phyloP scores from a whole-genome alignment of 2,113 vertebrate genomes.

The Thunnus thynnus region DNA sequence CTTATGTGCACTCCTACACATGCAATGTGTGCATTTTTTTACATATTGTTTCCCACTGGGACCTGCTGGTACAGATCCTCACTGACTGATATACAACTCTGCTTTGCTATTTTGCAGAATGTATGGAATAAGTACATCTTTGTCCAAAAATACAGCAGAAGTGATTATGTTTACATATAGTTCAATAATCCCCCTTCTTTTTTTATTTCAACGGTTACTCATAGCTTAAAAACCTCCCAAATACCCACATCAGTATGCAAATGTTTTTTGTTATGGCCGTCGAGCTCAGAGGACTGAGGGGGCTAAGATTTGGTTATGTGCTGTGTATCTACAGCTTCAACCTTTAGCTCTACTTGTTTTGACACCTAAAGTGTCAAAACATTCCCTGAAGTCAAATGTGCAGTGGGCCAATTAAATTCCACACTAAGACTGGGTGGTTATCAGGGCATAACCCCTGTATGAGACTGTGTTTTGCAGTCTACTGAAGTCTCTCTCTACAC shows the following conservation, averaged over 20 bases:
- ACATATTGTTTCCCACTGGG: constrained; percentile 17
- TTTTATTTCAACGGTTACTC: constrained; percentile 15
- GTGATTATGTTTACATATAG: constrained; percentile 7
- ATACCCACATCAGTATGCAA: constrained; percentile 50
- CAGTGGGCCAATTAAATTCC: constrained; percentile 76
- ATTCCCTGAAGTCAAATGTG: constrained; percentile 71
- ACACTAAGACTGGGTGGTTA: constrained; percentile 67
- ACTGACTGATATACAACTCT: constrained; percentile 13
- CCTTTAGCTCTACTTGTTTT: constrained; percentile 69
- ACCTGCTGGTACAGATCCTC: neutral
- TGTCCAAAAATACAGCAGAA: neutral
- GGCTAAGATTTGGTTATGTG: constrained; percentile 45
- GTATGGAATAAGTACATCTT: neutral
- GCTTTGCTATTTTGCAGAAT: constrained; percentile 17
- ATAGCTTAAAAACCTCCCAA: constrained; percentile 31
- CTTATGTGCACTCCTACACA: constrained; percentile 24
- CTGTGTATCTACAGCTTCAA: constrained; percentile 45
- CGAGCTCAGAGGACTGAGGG: constrained; percentile 58
- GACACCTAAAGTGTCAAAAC: constrained; percentile 69
- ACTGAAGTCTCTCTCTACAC: constrained; percentile 56
- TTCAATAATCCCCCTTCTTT: constrained; percentile 3
- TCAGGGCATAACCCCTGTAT: constrained; percentile 67
- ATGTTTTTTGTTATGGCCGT: constrained; percentile 42
- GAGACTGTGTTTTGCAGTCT: constrained; percentile 68
- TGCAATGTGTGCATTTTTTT: constrained; percentile 26